Base-by-base conservation (phyloP, 2,888 invertebrate genomes). In the Stenodema calcarata region DNA sequence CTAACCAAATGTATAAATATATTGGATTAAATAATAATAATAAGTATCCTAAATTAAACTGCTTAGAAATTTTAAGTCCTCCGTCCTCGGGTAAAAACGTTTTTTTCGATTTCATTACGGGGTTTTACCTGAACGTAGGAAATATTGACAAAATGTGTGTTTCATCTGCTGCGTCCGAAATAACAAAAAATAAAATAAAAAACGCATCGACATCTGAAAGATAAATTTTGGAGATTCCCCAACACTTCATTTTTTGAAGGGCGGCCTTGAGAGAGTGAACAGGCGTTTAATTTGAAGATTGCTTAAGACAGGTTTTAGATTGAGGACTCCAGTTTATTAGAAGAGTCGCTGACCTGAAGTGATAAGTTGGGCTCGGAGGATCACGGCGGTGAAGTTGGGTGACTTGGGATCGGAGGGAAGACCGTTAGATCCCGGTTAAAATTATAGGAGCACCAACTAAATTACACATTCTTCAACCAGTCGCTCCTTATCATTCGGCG, bases 401-500 rank as follows among this genome's bases (percentile, higher is more conserved):
- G 16, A 35, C 1, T 70, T 28, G 28, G 70, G 28, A 28, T 14
- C 50, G 80, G 28, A 41, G 30, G 35, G 41, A 47, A 54, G 27
- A 50, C 80, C 80, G 80, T 80, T 80, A 80, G 30, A 9, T 54
- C 30, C 27, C 23, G 44, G 42, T 78, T 44, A n/a, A 78, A 78
- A 78, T 80, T 80, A 80, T 80, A 80, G 80, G 80, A 47, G 80
- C 80, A 50, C 7, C 80, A 28, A 14, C 50, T 28, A 54, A 80
- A 80, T 80, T 80, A 80, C 50, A 54, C 80, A 54, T 80, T 80
- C 80, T 80, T 80, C 80, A n/a, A n/a, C 42, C 27, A 42, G 28
- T 30, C 30, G 16, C 27, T 54, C 30, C 35, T 35, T 35, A 28
- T 28, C 27, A 78, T 41, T 30, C 18, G 78, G 27, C 28, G 28